Percentiles rank a stretch among this genome's conserved stretches.
Evolutionary conservation across 2,797 vertebrate genomes (phyloP).

Genomic region (Amphiprion clarkii): DNA sequence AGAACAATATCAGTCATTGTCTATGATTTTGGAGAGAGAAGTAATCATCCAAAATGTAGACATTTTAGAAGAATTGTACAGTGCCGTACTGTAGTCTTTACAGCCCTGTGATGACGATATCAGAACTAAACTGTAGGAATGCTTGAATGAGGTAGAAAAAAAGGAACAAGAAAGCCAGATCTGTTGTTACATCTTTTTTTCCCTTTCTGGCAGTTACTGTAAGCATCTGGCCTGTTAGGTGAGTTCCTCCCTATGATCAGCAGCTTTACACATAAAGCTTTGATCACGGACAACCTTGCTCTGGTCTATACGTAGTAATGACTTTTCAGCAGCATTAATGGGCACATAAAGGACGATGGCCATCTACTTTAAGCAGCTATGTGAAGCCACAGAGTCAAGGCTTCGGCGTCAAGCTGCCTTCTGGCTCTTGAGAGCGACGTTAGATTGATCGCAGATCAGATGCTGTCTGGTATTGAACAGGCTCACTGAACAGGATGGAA

Average conservation of each 20-base stretch:
- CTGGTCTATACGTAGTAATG: slow-evolving; percentile 29
- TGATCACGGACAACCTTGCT: slow-evolving; percentile 42
- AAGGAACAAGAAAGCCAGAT: slow-evolving; percentile 2
- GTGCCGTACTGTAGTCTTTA: neutral
- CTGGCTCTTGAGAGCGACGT: slow-evolving; percentile 23
- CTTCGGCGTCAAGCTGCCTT: slow-evolving; percentile 23
- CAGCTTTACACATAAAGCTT: slow-evolving; percentile 32
- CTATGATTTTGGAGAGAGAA: no score
- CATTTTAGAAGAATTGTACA: neutral
- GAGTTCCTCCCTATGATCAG: slow-evolving; percentile 46
- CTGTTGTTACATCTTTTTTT: slow-evolving; percentile 5
- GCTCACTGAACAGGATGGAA: slow-evolving; percentile 32
- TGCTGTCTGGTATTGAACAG: slow-evolving; percentile 59
- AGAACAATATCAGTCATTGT: no score
- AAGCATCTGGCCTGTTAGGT: slow-evolving; percentile 3
- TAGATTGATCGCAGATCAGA: slow-evolving; percentile 66
- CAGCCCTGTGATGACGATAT: neutral
- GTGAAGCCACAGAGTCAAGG: slow-evolving; percentile 38
- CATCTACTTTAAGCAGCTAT: slow-evolving; percentile 30
- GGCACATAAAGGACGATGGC: neutral
- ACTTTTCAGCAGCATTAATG: slow-evolving; percentile 51
- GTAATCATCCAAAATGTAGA: no score
- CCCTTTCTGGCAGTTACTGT: slow-evolving; percentile 26
- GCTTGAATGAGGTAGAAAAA: slow-evolving; percentile 5
- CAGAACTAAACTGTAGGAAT: neutral